Percentiles rank a stretch among this genome's conserved stretches.
Evolutionary conservation across 2,888 invertebrate species (phyloP).

Genomic region (Tetrapedia diversipes): DNA sequence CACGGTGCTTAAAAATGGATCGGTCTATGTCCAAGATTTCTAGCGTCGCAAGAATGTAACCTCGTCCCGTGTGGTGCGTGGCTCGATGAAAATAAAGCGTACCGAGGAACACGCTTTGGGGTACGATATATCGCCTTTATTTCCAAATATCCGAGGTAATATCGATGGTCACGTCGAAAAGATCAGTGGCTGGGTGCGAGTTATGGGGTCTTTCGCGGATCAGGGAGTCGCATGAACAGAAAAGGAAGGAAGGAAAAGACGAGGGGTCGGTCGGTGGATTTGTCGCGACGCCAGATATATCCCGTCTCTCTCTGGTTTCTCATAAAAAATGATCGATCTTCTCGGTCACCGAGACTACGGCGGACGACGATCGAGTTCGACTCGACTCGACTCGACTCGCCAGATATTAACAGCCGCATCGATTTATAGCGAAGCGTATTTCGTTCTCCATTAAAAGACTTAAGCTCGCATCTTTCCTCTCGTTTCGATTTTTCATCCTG

Average conservation of each 20-base stretch:
- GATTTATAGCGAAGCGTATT: conserved; percentile 57
- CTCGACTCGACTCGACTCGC: conserved; percentile 38
- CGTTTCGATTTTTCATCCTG: conserved; percentile 27
- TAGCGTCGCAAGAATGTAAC: background rate
- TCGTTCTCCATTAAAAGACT: conserved; percentile 42
- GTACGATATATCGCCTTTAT: conserved; percentile 49
- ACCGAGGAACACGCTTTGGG: conserved; percentile 12
- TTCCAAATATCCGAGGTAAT: conserved; percentile 54
- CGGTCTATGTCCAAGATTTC: too few relatives aligned
- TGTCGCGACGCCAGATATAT: conserved; percentile 58
- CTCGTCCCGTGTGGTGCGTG: background rate
- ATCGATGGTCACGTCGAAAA: conserved; percentile 55
- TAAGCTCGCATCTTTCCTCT: conserved; percentile 24
- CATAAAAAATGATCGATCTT: conserved; percentile 76
- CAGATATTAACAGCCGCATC: conserved; percentile 63
- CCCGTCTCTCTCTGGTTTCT: conserved; percentile 61
- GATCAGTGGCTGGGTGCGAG: conserved; percentile 47
- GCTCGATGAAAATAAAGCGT: conserved; percentile 32
- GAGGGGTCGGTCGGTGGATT: conserved; percentile 50
- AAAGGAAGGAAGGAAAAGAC: conserved; percentile 29
- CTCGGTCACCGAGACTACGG: conserved; percentile 33
- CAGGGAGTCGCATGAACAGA: conserved; percentile 47
- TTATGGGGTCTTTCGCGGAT: conserved; percentile 57
- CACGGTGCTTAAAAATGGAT: too few relatives aligned
- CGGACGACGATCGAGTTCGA: conserved; percentile 60